Evolutionary conservation across 1,140 invertebrate genomes (phyloP).

Genomic region (Anastrepha ludens): DNA sequence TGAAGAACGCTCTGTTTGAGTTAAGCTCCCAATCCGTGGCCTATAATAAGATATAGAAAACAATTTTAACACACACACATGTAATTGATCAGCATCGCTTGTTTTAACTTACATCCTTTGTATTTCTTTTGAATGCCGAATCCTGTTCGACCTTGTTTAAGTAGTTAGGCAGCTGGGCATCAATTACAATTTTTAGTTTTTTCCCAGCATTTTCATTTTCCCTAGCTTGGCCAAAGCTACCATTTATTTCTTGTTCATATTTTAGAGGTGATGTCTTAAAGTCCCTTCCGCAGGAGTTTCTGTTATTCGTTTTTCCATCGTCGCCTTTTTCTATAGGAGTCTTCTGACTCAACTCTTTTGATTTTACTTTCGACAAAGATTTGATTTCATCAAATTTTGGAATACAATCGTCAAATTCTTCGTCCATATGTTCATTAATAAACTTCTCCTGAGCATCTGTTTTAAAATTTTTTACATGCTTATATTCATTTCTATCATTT

Average conservation of each 20-base stretch:
- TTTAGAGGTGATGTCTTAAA: neutral
- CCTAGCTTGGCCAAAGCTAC: neutral
- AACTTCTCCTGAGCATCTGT: conserved; percentile 36
- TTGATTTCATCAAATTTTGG: neutral
- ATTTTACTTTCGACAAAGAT: neutral
- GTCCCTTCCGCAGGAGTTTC: neutral
- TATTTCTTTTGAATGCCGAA: conserved; percentile 60
- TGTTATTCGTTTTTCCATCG: neutral
- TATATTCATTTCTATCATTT: neutral
- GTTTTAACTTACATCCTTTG: conserved; percentile 59
- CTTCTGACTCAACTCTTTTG: neutral
- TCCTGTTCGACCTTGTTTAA: conserved; percentile 1
- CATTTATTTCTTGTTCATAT: neutral
- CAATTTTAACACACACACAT: neutral
- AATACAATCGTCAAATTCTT: neutral
- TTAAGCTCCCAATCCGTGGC: conserved; percentile 56
- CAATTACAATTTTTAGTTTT: neutral
- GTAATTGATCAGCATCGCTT: neutral
- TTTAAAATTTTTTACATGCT: conserved; percentile 53
- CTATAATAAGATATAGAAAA: conserved; percentile 42
- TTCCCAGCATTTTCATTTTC: neutral
- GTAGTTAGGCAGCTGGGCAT: neutral
- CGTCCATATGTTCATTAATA: neutral
- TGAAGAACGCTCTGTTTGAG: conserved; percentile 60
- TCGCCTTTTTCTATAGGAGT: neutral